These are phyloP conservation scores for Ceyx margarethae DNA, from an alignment of 2,113 vertebrate species.

Conservation along the genomic window DNA sequence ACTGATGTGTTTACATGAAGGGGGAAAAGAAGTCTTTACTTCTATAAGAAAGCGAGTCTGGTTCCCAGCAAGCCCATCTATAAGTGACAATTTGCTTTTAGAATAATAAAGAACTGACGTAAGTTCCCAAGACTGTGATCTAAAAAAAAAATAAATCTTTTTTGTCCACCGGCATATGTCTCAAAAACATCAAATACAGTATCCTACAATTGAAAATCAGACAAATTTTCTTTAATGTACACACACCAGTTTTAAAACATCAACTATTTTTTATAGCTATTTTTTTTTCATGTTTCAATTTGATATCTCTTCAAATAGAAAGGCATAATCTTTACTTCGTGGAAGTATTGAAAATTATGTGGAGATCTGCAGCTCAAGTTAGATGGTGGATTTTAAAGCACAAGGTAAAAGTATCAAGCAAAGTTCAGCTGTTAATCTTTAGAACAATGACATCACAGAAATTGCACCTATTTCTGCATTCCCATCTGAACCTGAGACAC, in stretches of 20 bases:
- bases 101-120: neutral
- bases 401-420: neutral
- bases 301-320: neutral
- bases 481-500: neutral
- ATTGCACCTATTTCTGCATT: neutral
- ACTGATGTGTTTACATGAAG: neutral
- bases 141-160: neutral
- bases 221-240: neutral
- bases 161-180: neutral
- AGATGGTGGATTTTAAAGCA: slow-evolving; percentile 2
- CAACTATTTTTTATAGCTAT: neutral
- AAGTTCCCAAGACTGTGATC: neutral
- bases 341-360: neutral
- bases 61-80: neutral
- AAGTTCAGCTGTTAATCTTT: neutral
- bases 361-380: neutral
- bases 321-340: neutral
- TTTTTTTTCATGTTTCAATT: neutral
- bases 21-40: neutral
- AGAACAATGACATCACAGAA: neutral
- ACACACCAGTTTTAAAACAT: neutral
- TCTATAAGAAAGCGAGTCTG: neutral
- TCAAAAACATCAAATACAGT: neutral
- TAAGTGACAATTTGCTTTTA: neutral
- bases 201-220: neutral